phyloP scores from a whole-genome alignment of 2,797 vertebrate genomes.

The Manis crassicaudata region DNA sequence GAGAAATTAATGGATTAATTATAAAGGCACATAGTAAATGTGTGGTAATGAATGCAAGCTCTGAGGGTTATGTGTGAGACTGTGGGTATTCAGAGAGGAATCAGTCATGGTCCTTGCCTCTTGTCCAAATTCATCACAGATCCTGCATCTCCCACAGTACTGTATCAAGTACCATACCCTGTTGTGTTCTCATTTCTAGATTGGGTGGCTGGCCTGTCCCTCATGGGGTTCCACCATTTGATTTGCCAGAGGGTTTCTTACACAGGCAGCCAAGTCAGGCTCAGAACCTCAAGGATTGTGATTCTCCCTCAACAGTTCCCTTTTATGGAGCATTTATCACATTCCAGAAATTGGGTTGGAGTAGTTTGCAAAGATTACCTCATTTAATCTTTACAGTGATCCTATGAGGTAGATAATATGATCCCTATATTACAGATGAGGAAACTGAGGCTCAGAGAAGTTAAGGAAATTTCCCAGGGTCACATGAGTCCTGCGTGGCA shows the following conservation, averaged over 20 bases:
- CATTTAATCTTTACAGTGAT: not conserved
- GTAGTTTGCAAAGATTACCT: not conserved
- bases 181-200: no score
- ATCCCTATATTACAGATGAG: not conserved
- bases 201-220: not conserved
- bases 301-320: not conserved
- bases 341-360: not conserved
- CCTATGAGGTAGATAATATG: not conserved
- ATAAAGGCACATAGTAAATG: not conserved
- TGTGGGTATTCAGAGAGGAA: rapidly evolving
- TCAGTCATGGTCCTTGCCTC: not conserved
- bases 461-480: not conserved
- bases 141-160: no score
- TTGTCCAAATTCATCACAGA: not conserved
- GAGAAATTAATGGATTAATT: not conserved
- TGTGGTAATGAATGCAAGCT: rapidly evolving
- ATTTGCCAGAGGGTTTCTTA: not conserved
- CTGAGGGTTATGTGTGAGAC: not conserved
- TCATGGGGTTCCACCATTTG: rapidly evolving
- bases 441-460: not conserved
- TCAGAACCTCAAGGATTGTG: rapidly evolving
- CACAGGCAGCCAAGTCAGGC: rapidly evolving
- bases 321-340: not conserved
- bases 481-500: not conserved
- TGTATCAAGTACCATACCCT: rapidly evolving